Base-by-base conservation (phyloP, 2,888 invertebrate genomes). In the Thymelicus lineola region DNA sequence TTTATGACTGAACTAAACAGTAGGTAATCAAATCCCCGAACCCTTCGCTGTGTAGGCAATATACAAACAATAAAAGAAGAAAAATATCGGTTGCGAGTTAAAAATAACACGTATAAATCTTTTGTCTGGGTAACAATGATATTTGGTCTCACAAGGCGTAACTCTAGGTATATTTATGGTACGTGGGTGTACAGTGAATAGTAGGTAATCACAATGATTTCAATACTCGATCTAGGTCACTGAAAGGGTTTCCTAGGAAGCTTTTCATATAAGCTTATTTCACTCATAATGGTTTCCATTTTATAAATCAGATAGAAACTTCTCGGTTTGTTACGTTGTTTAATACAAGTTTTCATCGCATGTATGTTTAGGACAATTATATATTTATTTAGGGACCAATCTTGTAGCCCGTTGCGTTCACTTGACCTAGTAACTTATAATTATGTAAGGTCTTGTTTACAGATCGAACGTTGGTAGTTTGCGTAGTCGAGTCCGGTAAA, bases 191-290 rank as follows among this genome's bases (percentile, higher is more conserved):
- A 28, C 5, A 28, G 28, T 28, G 3, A 28, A 55, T 42, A 42
- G 20, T 55, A 55, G 12, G n/a, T 48, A 58, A 58, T 46, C 46
- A 36, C 58, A 50, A 59, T 36, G 15, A 59, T 66, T 66, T 66
- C 66, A 58, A 65, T 65, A 45, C 35, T 46, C 35, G 17, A 66
- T 66, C 65, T 66, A 66, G 65, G 65, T 66, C 65, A 66, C 46
- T 58, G 35, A 42, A 58, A 66, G 65, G 65, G 42, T 42, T 64
- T 55, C 55, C 38, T 17, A 6, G 17, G 6, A 53, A 20, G 55
- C 63, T 48, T 59, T 46, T 48, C 48, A 10, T 12, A 42, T 42
- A 42, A 42, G 42, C 42, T 42, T 42, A 42, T 42, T 42, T 12
- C 42, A 42, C 2, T 42, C 42, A 10, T 12, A 10, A 42, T 42